Percentiles rank a stretch among this genome's conserved stretches.
Conservation (phyloP, 1,140 invertebrate species). For the Acromyrmex charruanus region DNA sequence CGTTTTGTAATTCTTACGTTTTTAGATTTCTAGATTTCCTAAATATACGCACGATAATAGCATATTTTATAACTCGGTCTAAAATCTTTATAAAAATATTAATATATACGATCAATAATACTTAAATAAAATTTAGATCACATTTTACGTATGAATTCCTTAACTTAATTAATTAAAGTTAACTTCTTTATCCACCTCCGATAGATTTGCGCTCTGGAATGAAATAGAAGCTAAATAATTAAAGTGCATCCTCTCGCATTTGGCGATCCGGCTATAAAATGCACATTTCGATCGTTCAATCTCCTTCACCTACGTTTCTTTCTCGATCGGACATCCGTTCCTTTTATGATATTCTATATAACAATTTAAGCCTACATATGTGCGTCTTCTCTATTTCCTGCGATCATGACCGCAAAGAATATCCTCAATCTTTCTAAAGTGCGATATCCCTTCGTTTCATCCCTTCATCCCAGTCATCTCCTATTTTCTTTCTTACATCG, state of each 20-base stretch:
- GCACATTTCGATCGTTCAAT: background rate
- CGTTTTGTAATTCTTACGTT: background rate
- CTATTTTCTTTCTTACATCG: background rate
- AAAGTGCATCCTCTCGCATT: background rate
- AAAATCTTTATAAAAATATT: background rate
- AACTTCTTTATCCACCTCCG: background rate
- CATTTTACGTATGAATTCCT: background rate
- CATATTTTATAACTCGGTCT: background rate
- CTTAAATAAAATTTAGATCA: conserved; percentile 1
- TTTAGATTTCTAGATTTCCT: background rate
- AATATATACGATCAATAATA: conserved; percentile 4
- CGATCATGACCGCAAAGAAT: conserved; percentile 31
- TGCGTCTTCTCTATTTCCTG: conserved; percentile 17
- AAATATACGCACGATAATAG: background rate
- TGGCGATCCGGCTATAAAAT: background rate
- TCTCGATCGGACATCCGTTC: background rate
- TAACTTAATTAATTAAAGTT: background rate
- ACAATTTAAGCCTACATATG: conserved; percentile 60
- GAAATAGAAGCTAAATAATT: conserved; percentile 24
- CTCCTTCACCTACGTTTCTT: background rate
- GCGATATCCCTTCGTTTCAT: conserved; percentile 48
- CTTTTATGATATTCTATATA: conserved; percentile 21
- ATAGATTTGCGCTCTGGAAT: background rate
- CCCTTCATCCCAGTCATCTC: background rate
- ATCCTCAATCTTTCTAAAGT: conserved; percentile 36